These are phyloP conservation scores for Ophion ellenae DNA, from an alignment of 2,888 invertebrate species.

Conservation along the genomic window DNA sequence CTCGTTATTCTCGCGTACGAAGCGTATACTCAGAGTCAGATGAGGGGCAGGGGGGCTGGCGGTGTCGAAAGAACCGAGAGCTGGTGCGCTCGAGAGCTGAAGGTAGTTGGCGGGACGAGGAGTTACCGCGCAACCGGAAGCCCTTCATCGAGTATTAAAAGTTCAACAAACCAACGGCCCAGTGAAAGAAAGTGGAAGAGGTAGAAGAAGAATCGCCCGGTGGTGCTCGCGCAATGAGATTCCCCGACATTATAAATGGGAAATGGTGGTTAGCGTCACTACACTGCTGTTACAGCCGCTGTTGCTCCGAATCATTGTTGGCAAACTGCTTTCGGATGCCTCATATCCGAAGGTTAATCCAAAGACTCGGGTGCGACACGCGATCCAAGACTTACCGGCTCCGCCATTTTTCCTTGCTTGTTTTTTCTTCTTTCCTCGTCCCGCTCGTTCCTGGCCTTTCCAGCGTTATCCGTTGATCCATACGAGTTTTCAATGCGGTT, in stretches of 20 bases:
- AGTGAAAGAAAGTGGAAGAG: constrained; percentile 73
- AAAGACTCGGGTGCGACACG: constrained; percentile 49
- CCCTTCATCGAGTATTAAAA: constrained; percentile 78
- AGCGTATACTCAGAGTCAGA: background rate
- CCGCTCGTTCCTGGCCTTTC: background rate
- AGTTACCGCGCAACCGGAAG: constrained; percentile 49
- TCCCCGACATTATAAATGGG: constrained; percentile 70
- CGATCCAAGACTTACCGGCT: constrained; percentile 52
- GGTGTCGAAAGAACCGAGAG: constrained; percentile 43
- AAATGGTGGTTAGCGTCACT: constrained; percentile 13
- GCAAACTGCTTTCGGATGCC: constrained; percentile 38
- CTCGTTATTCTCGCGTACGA: constrained; percentile 66
- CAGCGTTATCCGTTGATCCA: constrained; percentile 50
- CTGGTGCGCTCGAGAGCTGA: constrained; percentile 39
- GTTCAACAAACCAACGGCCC: constrained; percentile 76
- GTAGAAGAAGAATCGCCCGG: constrained; percentile 29
- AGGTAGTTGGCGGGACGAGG: constrained; percentile 47
- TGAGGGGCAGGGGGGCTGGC: background rate
- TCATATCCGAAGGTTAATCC: constrained; percentile 44
- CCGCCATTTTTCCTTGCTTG: constrained; percentile 25
- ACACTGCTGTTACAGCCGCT: constrained; percentile 4
- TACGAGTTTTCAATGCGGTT: constrained; percentile 55
- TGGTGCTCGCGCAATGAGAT: constrained; percentile 72
- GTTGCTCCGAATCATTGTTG: constrained; percentile 45
- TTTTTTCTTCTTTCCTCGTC: constrained; percentile 26